phyloP scores from a whole-genome alignment of 2,113 vertebrate species.

The Chelonoidis abingdonii region DNA sequence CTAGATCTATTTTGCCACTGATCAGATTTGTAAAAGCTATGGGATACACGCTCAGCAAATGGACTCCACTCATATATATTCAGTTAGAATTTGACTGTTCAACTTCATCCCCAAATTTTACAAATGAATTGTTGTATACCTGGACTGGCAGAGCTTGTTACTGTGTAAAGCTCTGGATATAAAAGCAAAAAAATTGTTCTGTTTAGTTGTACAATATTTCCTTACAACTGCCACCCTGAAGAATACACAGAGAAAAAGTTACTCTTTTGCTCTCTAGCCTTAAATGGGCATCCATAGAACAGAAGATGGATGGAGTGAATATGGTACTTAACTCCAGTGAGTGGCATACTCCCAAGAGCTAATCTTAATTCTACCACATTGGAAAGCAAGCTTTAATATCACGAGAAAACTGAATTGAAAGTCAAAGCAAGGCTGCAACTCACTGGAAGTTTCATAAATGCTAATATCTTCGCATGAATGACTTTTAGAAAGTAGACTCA shows the following conservation, averaged over 20 bases:
- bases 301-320: background rate
- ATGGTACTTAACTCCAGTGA: background rate
- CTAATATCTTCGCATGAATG: background rate
- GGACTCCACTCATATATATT: fast-evolving
- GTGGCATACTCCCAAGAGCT: background rate
- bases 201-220: background rate
- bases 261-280: background rate
- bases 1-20: background rate
- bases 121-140: background rate
- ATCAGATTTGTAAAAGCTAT: background rate
- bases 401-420: background rate
- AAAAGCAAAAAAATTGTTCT: background rate
- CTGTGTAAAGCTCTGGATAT: background rate
- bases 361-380: background rate
- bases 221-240: background rate
- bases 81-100: background rate
- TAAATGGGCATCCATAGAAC: background rate
- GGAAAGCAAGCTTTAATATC: background rate
- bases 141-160: background rate
- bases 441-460: background rate
- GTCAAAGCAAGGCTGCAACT: background rate
- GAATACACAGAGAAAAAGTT: background rate
- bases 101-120: background rate
- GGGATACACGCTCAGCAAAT: background rate
- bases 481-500: background rate